Conservation (phyloP, 2,888 invertebrate species). For the Amiota minor region DNA sequence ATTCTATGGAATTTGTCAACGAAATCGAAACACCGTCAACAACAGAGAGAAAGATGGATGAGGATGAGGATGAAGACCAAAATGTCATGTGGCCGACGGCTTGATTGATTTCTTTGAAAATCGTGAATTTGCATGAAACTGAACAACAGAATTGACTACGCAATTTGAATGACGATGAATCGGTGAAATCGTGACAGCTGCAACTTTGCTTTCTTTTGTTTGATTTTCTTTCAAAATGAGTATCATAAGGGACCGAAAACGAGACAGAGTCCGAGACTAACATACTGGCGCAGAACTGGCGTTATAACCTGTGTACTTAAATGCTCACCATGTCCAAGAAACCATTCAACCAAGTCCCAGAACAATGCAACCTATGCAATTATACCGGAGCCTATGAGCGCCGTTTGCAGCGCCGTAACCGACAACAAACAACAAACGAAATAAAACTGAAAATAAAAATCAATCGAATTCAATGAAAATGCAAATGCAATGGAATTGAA, state of each 20-base stretch:
- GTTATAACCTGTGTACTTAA: too few species aligned
- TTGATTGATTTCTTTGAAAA: too few species aligned
- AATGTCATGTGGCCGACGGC: too few species aligned
- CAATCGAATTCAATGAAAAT: background rate
- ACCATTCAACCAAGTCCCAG: background rate
- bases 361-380: background rate
- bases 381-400: conserved; percentile 23
- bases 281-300: conserved; percentile 18
- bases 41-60: too few species aligned
- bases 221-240: background rate
- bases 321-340: too few species aligned
- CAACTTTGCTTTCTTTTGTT: background rate
- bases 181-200: background rate
- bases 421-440: background rate
- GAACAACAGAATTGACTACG: too few species aligned
- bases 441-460: background rate
- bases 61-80: too few species aligned
- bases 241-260: background rate
- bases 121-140: too few species aligned
- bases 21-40: too few species aligned
- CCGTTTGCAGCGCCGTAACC: conserved; percentile 10
- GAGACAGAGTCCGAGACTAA: background rate
- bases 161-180: too few species aligned
- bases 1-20: too few species aligned
- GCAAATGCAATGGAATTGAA: background rate